Evolutionary conservation across 2,797 vertebrate genomes (phyloP).

Genomic region (Adrianichthys oophorus): DNA sequence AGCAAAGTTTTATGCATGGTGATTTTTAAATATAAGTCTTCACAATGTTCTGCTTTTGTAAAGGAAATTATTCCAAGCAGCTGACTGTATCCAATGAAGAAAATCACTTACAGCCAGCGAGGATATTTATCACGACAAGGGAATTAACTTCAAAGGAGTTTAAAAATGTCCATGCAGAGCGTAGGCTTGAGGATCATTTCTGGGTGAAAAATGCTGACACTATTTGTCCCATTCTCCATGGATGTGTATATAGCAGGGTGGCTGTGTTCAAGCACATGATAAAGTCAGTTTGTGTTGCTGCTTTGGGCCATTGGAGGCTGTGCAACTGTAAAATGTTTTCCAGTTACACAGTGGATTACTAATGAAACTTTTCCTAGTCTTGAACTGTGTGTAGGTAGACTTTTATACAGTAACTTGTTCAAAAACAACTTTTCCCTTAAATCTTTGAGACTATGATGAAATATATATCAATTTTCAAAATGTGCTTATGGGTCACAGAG

Average conservation of each 20-base stretch:
- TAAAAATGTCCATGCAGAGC: slow-evolving; percentile 57
- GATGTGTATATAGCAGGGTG: slow-evolving; percentile 48
- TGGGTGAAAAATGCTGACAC: slow-evolving; percentile 63
- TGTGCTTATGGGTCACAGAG: too few species aligned
- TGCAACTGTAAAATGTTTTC: slow-evolving; percentile 52
- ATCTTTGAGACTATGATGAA: too few species aligned
- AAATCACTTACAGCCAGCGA: slow-evolving; percentile 11
- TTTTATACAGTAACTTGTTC: slow-evolving; percentile 30
- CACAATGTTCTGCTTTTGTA: slow-evolving; percentile 8
- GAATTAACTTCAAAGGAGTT: slow-evolving; percentile 71
- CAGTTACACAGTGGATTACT: slow-evolving; percentile 51
- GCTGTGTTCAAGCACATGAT: slow-evolving; percentile 8
- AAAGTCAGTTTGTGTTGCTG: slow-evolving; percentile 32
- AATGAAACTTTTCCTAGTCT: slow-evolving; percentile 45
- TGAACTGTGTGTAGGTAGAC: slow-evolving; percentile 30
- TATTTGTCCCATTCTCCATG: slow-evolving; percentile 58
- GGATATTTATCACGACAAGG: slow-evolving; percentile 57
- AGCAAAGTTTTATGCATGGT: slow-evolving; percentile 4
- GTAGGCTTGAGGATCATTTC: slow-evolving; percentile 56
- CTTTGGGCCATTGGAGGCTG: slow-evolving; percentile 21
- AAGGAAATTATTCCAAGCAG: slow-evolving; percentile 43
- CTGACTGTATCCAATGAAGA: slow-evolving; percentile 31
- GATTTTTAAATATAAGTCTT: slow-evolving; percentile 35
- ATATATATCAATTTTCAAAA: too few species aligned
- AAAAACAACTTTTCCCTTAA: slow-evolving; percentile 14